Conservation (phyloP, 2,888 invertebrate genomes). For the Timema podura region DNA sequence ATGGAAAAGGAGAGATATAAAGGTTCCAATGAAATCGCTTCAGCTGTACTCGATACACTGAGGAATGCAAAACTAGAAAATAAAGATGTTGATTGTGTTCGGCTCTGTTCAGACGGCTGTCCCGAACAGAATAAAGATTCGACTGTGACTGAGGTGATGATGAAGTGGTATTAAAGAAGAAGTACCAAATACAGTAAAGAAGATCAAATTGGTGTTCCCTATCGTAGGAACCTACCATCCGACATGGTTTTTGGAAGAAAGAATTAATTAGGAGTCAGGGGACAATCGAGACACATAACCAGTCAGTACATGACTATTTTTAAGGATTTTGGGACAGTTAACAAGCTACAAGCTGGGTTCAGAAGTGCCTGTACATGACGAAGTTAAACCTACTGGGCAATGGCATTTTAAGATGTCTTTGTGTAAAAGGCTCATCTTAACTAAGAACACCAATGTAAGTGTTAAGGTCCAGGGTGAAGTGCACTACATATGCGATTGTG, state of each 20-base stretch:
- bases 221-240: neutral
- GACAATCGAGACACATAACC: neutral
- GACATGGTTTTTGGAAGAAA: constrained; percentile 1
- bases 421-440: too few species aligned
- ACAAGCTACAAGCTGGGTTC: constrained; percentile 7
- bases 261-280: constrained; percentile 8
- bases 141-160: constrained; percentile 12
- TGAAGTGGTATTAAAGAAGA: constrained; percentile 8
- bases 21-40: constrained; percentile 5
- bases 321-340: constrained; percentile 11
- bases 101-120: neutral
- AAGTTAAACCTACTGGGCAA: too few species aligned
- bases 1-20: constrained; percentile 10
- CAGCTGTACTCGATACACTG: constrained; percentile 12
- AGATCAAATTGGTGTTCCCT: neutral
- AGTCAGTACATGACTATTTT: constrained; percentile 8
- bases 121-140: constrained; percentile 15
- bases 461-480: too few species aligned
- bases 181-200: constrained; percentile 12
- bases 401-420: too few species aligned
- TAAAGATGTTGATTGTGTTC: constrained; percentile 5
- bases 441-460: too few species aligned
- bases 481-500: too few species aligned
- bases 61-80: constrained; percentile 9
- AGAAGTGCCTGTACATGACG: neutral